These are phyloP conservation scores for Euspilapteryx auroguttella DNA, from an alignment of 2,888 invertebrate genomes.

Conservation along the genomic window DNA sequence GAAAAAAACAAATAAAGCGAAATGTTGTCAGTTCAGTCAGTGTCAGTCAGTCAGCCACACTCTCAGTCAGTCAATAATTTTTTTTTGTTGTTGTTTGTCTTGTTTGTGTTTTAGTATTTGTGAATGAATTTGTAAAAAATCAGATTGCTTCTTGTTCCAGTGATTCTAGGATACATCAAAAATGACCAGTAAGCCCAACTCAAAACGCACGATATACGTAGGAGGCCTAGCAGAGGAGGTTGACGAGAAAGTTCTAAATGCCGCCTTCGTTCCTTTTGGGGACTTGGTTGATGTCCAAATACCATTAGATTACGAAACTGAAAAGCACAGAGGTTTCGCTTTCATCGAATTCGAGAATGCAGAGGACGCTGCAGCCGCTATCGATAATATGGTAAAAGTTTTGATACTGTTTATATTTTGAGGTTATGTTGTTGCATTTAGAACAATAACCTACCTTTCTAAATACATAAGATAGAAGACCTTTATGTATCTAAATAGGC, in stretches of 20 bases:
- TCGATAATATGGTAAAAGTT: conserved; percentile 98
- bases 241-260: conserved; percentile 91
- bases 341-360: conserved; percentile 97
- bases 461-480: no score
- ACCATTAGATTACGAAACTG: conserved; percentile 96
- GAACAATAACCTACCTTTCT: no score
- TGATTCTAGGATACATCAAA: no score
- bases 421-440: no score
- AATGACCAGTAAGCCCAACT: conserved; percentile 62
- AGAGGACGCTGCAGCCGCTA: conserved; percentile 98
- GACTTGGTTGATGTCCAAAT: conserved; percentile 98
- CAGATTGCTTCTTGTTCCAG: conserved; percentile 1
- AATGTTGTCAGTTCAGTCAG: no score
- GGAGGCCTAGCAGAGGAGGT: conserved; percentile 94
- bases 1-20: no score
- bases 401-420: no score
- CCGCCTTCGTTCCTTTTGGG: conserved; percentile 98
- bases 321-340: conserved; percentile 97
- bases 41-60: no score
- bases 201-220: conserved; percentile 82
- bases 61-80: no score
- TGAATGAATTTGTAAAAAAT: not conserved
- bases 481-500: no score
- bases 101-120: no score
- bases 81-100: no score